Percentiles rank a stretch among this genome's conserved stretches.
phyloP scores from a whole-genome alignment of 2,113 vertebrate species.

The Vireo altiloquus region DNA sequence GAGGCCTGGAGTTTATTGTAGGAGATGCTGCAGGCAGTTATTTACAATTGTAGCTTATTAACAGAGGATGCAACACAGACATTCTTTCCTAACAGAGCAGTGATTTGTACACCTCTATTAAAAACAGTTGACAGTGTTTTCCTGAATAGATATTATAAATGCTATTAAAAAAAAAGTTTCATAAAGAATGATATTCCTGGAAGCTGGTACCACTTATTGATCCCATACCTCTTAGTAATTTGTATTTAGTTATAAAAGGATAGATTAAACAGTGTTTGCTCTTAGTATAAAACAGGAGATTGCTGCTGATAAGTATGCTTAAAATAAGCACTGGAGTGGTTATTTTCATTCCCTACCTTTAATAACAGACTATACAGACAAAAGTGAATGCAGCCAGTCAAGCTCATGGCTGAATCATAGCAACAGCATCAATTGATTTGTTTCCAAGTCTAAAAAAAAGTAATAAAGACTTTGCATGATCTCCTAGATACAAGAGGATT shows the following conservation, averaged over 20 bases:
- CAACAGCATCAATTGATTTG: conserved; percentile 1
- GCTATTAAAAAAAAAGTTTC: background rate
- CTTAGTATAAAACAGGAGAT: background rate
- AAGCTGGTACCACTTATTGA: background rate
- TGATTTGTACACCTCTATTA: background rate
- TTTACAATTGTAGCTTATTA: background rate
- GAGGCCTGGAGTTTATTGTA: background rate
- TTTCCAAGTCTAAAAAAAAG: background rate
- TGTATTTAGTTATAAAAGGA: background rate
- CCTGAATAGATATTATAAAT: background rate
- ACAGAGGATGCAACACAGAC: background rate
- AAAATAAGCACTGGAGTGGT: background rate
- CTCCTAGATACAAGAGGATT: background rate
- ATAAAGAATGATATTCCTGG: background rate
- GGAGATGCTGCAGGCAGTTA: background rate
- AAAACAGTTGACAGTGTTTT: background rate
- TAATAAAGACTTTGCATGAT: background rate
- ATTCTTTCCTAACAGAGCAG: background rate
- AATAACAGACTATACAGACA: background rate
- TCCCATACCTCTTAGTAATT: background rate
- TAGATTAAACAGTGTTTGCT: background rate
- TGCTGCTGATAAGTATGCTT: background rate
- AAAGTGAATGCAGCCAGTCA: background rate
- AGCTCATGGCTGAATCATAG: conserved; percentile 7
- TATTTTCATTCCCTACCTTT: background rate